Percentiles rank a stretch among this genome's conserved stretches.
These are phyloP conservation scores for Cephus pygmeus DNA, from an alignment of 2,888 invertebrate genomes.

Conservation along the genomic window DNA sequence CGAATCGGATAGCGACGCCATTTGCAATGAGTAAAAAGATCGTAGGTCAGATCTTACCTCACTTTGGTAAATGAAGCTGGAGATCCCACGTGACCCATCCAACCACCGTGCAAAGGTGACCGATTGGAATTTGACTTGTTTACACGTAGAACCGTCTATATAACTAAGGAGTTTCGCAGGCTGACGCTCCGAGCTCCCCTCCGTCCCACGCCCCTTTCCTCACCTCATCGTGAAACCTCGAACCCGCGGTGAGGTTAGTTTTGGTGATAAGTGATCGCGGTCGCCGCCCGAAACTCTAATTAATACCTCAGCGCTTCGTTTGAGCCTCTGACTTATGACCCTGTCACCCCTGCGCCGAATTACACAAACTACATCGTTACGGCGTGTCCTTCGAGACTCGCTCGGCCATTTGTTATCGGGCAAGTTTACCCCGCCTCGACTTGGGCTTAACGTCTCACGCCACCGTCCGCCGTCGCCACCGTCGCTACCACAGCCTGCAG, in stretches of 20 bases:
- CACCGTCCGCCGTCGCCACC: not conserved
- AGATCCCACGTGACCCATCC: not conserved
- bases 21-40: not conserved
- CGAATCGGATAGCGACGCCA: not conserved
- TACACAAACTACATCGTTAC: constrained; percentile 52
- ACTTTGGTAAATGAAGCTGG: not conserved
- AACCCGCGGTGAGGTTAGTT: constrained; percentile 31
- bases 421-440: constrained; percentile 37
- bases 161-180: not conserved
- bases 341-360: constrained; percentile 55
- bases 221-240: not conserved
- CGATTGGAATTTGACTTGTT: not conserved
- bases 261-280: constrained; percentile 64
- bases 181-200: not conserved
- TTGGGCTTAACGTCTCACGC: not conserved
- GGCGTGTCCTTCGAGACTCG: constrained; percentile 51
- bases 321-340: constrained; percentile 64
- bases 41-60: not conserved
- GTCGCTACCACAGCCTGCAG: not conserved
- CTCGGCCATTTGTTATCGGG: constrained; percentile 57
- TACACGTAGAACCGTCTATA: not conserved
- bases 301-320: constrained; percentile 65
- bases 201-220: not conserved
- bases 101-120: not conserved
- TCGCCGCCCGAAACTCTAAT: constrained; percentile 62